A percentile compares a stretch with the other conserved stretches of the same genome.
phyloP scores from a whole-genome alignment of 2,888 invertebrate species.

The Willowsia nigromaculata region DNA sequence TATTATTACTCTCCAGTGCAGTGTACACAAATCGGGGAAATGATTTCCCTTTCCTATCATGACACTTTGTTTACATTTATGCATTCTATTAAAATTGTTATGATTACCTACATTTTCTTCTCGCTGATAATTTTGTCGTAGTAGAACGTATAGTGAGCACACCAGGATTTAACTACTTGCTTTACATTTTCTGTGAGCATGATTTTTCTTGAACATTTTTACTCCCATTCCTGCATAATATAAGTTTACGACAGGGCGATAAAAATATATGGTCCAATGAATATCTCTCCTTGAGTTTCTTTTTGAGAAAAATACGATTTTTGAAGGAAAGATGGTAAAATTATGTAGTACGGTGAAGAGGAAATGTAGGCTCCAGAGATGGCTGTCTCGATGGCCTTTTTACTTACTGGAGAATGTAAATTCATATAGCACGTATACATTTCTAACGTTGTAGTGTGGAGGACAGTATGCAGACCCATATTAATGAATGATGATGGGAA shows the following conservation, averaged over 20 bases:
- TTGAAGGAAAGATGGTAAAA: conserved; percentile 12
- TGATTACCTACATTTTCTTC: conserved; percentile 61
- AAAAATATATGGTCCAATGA: conserved; percentile 67
- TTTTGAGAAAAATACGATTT: conserved; percentile 3
- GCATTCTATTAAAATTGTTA: conserved; percentile 64
- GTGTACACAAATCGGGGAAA: conserved; percentile 37
- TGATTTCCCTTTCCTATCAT: conserved; percentile 52
- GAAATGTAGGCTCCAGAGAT: conserved; percentile 64
- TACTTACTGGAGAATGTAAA: neutral
- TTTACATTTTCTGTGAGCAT: conserved; percentile 6
- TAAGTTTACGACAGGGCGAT: conserved; percentile 63
- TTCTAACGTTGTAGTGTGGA: neutral
- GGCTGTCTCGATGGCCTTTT: conserved; percentile 45
- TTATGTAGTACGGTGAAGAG: conserved; percentile 25
- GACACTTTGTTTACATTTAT: conserved; percentile 66
- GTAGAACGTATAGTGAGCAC: neutral
- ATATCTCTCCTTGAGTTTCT: conserved; percentile 18
- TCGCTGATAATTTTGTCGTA: neutral
- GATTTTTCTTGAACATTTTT: conserved; percentile 53
- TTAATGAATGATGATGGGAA: conserved; percentile 63
- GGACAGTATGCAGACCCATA: neutral
- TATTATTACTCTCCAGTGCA: neutral
- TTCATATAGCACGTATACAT: neutral
- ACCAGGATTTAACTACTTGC: neutral
- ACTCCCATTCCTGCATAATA: conserved; percentile 22